phyloP scores from a whole-genome alignment of 2,797 vertebrate species.

The Sebastes taczanowskii region DNA sequence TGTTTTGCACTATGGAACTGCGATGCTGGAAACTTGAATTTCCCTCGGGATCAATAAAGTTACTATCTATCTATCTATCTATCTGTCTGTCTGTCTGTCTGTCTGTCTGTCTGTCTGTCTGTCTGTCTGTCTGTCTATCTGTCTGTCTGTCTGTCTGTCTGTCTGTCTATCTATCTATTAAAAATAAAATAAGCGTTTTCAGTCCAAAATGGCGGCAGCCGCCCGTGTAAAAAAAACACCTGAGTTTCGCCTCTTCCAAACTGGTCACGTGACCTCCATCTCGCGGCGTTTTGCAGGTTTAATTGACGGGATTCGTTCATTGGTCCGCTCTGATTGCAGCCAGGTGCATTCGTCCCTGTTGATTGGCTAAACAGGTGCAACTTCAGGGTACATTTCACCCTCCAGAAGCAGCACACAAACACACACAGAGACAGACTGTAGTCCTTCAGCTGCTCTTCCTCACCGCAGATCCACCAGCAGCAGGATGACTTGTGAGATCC shows the following conservation, averaged over 20 bases:
- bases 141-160: fast-evolving
- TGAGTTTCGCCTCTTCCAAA: too few species aligned
- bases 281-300: background rate
- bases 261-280: slow-evolving; percentile 2
- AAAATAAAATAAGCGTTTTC: too few species aligned
- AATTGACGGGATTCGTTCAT: slow-evolving; percentile 61
- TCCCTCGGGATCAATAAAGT: too few species aligned
- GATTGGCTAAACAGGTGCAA: slow-evolving; percentile 54
- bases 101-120: fast-evolving
- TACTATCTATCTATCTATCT: fast-evolving
- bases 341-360: slow-evolving; percentile 28
- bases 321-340: slow-evolving; percentile 44
- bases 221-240: too few species aligned
- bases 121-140: fast-evolving
- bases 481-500: slow-evolving; percentile 63
- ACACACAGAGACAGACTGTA: fast-evolving
- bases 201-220: too few species aligned
- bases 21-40: too few species aligned
- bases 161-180: too few species aligned
- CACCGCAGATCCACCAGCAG: background rate
- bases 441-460: too few species aligned
- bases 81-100: fast-evolving
- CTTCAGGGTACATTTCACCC: slow-evolving; percentile 48
- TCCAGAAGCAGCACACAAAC: fast-evolving
- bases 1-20: too few species aligned